Percentiles rank a stretch among this genome's conserved stretches.
phyloP scores from a whole-genome alignment of 2,888 invertebrate genomes.

The Eristalis tenax region DNA sequence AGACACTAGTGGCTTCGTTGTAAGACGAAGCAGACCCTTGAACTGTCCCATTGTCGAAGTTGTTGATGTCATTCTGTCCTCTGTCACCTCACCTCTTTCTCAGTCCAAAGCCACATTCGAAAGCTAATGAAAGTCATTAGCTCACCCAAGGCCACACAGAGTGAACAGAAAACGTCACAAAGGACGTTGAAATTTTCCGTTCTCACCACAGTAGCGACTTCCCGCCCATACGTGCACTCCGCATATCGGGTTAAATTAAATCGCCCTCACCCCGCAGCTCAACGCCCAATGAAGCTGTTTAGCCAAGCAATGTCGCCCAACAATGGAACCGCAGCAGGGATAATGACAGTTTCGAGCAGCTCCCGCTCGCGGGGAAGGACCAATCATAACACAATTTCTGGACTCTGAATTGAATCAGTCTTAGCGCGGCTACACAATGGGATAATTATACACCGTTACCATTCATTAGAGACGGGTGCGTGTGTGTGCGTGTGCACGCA shows the following conservation, averaged over 20 bases:
- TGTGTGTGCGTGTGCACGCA: constrained; percentile 17
- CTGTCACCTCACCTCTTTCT: too few species aligned
- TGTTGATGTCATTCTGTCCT: too few species aligned
- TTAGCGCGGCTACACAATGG: constrained; percentile 35
- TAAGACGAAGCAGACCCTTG: too few species aligned
- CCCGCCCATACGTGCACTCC: too few species aligned
- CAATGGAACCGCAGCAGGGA: constrained; percentile 70
- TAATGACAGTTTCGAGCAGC: constrained; percentile 63
- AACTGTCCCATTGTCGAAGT: too few species aligned
- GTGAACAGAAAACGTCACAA: too few species aligned
- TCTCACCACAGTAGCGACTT: too few species aligned
- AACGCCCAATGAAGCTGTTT: constrained; percentile 17
- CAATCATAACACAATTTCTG: constrained; percentile 67
- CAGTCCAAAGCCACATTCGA: too few species aligned
- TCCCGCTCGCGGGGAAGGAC: constrained; percentile 36
- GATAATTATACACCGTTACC: constrained; percentile 58
- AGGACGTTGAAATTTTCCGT: too few species aligned
- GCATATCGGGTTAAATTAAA: constrained; percentile 42
- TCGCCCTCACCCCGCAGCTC: constrained; percentile 23
- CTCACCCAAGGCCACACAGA: too few species aligned
- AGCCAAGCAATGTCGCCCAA: constrained; percentile 61
- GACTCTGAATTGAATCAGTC: constrained; percentile 15
- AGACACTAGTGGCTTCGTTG: too few species aligned
- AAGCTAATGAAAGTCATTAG: too few species aligned
- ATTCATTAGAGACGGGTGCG: constrained; percentile 35